phyloP scores from a whole-genome alignment of 2,888 invertebrate species.

The Melanchra persicariae region DNA sequence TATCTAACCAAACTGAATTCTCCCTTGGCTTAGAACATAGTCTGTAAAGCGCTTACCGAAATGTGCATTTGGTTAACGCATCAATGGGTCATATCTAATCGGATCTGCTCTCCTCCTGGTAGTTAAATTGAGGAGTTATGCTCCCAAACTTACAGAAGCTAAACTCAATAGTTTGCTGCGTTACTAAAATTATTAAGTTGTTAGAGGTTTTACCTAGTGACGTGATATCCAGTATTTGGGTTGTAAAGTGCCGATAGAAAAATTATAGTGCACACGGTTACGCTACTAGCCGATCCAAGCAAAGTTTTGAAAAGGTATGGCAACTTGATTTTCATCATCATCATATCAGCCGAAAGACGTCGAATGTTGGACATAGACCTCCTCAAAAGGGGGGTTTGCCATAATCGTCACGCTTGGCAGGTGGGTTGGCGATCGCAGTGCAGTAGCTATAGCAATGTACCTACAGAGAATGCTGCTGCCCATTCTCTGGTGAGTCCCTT shows the following conservation, averaged over 20 bases:
- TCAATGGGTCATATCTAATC: conserved; percentile 11
- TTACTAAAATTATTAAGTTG: too few species aligned
- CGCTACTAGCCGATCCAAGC: background rate
- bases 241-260: background rate
- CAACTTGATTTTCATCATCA: too few species aligned
- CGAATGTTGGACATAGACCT: too few species aligned
- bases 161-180: background rate
- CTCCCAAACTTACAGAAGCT: background rate
- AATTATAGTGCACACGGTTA: background rate
- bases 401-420: too few species aligned
- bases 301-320: background rate
- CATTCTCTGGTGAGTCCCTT: too few species aligned
- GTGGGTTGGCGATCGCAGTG: too few species aligned
- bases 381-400: too few species aligned
- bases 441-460: too few species aligned
- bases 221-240: background rate
- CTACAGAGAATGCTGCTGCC: too few species aligned
- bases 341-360: too few species aligned
- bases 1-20: background rate
- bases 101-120: background rate
- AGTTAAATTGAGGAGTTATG: conserved; percentile 4
- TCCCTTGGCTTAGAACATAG: background rate
- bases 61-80: conserved; percentile 3
- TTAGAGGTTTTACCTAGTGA: background rate
- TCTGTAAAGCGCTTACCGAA: conserved; percentile 2